Percentiles rank a stretch among this genome's conserved stretches.
phyloP scores from a whole-genome alignment of 1,140 invertebrate species.

The Lutraria rhynchaena region DNA sequence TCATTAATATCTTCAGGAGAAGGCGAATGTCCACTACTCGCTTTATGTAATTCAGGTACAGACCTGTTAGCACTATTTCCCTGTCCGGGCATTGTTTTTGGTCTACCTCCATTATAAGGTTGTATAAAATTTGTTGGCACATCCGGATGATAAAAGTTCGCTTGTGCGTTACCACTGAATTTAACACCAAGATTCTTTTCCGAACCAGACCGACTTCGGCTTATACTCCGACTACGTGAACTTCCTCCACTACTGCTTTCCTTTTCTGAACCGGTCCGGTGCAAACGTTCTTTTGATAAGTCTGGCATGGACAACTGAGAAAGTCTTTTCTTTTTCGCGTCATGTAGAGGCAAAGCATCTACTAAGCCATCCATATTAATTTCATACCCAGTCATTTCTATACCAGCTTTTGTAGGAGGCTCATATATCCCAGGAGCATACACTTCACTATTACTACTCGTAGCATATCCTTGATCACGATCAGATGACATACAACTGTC shows the following conservation, averaged over 20 bases:
- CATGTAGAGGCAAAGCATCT: constrained; percentile 70
- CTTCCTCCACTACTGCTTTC: constrained; percentile 53
- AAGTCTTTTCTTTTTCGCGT: constrained; percentile 74
- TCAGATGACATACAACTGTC: constrained; percentile 78
- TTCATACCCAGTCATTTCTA: constrained; percentile 67
- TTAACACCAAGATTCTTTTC: constrained; percentile 76
- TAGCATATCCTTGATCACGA: constrained; percentile 78
- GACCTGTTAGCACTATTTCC: constrained; percentile 54
- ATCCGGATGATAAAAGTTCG: constrained; percentile 58
- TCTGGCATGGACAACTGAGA: constrained; percentile 80
- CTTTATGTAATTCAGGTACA: constrained; percentile 66
- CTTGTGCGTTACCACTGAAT: constrained; percentile 68
- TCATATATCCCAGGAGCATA: constrained; percentile 78
- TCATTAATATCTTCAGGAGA: constrained; percentile 55
- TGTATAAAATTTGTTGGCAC: constrained; percentile 53
- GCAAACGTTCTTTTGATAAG: constrained; percentile 65
- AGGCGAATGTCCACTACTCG: constrained; percentile 9
- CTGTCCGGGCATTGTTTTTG: constrained; percentile 25
- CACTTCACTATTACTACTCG: constrained; percentile 79
- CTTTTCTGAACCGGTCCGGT: constrained; percentile 57
- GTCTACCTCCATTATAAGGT: constrained; percentile 32
- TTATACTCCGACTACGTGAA: constrained; percentile 64
- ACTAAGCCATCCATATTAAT: constrained; percentile 74
- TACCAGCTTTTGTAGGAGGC: constrained; percentile 59
- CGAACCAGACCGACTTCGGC: constrained; percentile 72